phyloP scores from a whole-genome alignment of 2,113 vertebrate species.

The Pedionomus torquatus region DNA sequence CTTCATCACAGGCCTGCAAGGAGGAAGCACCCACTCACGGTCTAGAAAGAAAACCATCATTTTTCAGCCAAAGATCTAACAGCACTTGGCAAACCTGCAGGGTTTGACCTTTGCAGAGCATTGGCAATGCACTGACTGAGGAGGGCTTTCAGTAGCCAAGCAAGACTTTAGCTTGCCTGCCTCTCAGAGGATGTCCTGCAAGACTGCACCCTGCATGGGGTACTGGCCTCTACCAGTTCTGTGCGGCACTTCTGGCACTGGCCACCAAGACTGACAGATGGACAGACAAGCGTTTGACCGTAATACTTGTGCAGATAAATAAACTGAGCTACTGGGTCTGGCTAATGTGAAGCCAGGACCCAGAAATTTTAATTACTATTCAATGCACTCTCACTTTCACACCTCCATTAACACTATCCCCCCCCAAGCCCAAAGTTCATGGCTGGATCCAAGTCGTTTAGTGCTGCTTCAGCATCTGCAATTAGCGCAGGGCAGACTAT shows the following conservation, averaged over 20 bases:
- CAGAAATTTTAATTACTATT: background rate
- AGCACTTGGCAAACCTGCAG: background rate
- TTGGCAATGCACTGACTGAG: background rate
- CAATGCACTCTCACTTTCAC: background rate
- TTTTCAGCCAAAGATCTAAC: background rate
- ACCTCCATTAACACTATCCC: background rate
- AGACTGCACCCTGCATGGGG: fast-evolving
- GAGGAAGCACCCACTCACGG: background rate
- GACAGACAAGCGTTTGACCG: background rate
- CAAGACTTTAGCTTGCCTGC: fast-evolving
- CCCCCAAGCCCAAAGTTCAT: background rate
- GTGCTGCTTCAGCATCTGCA: background rate
- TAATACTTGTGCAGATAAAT: background rate
- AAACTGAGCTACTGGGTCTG: background rate
- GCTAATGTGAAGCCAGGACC: background rate
- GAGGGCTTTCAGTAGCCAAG: background rate
- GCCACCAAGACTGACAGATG: background rate
- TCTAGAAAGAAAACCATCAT: background rate
- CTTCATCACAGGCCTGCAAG: background rate
- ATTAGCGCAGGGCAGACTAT: constrained; percentile 23
- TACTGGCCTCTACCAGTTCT: background rate
- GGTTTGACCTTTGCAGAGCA: fast-evolving
- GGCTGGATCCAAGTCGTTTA: constrained; percentile 18
- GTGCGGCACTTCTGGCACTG: background rate
- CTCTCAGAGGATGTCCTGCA: fast-evolving